Evolutionary conservation across 2,888 invertebrate genomes (phyloP).

Genomic region (Crocallis elinguaria): DNA sequence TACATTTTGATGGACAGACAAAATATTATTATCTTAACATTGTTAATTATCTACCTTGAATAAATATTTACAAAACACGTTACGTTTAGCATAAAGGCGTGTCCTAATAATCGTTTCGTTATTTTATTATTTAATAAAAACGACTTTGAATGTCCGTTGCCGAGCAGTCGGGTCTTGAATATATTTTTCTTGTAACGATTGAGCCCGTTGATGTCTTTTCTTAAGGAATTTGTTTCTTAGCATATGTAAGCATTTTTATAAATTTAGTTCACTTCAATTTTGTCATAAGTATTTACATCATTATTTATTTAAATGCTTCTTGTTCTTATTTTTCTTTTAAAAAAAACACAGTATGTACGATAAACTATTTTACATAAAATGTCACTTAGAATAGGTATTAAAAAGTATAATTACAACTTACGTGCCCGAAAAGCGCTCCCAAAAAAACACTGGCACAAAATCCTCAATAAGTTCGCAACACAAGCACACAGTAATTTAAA

Average conservation of each 20-base stretch:
- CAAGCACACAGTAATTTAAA: conserved; percentile 64
- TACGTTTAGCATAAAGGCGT: conserved; percentile 7
- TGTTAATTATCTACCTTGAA: background rate
- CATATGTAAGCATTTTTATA: background rate
- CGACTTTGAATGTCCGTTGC: conserved; percentile 18
- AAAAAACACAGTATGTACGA: too few species aligned
- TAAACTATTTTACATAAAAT: background rate
- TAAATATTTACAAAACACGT: conserved; percentile 8
- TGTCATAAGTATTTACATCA: too few species aligned
- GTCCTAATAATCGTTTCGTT: conserved; percentile 2
- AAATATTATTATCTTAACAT: background rate
- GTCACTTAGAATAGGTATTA: background rate
- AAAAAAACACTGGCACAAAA: conserved; percentile 72
- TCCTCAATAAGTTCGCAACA: conserved; percentile 72
- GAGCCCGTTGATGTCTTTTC: conserved; percentile 73
- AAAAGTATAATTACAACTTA: conserved; percentile 37
- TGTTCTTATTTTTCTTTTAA: background rate
- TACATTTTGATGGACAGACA: background rate
- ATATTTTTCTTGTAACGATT: conserved; percentile 28
- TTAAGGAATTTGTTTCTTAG: conserved; percentile 38
- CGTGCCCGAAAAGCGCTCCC: conserved; percentile 56
- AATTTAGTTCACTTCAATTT: background rate
- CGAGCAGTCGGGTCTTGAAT: background rate
- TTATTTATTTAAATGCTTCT: too few species aligned
- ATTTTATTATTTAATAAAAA: conserved; percentile 11